phyloP scores from a whole-genome alignment of 2,797 vertebrate genomes.

The Liasis olivaceus region DNA sequence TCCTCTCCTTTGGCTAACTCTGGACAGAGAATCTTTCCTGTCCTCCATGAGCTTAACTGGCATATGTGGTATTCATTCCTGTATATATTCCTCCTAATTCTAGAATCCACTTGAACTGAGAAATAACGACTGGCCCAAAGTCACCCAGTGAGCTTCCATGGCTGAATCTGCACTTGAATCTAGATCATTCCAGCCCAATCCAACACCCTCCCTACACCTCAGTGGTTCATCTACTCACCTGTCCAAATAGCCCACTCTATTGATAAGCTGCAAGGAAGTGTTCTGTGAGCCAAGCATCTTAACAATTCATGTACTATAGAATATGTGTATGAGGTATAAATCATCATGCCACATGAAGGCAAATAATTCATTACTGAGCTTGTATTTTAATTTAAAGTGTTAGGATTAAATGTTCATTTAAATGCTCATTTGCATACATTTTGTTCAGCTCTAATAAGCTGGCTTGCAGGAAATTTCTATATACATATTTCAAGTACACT shows the following conservation, averaged over 20 bases:
- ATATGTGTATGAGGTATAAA: neutral
- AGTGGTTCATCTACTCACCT: neutral
- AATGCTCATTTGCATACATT: conserved; percentile 4
- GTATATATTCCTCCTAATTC: neutral
- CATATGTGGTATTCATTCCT: neutral
- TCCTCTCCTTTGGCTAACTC: neutral
- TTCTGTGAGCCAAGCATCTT: neutral
- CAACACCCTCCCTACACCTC: neutral
- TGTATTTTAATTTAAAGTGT: conserved; percentile 1
- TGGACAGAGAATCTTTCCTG: neutral
- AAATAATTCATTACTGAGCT: neutral
- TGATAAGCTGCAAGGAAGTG: neutral
- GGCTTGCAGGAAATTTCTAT: neutral
- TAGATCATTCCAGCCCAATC: neutral
- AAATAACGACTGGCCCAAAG: neutral
- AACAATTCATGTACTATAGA: neutral
- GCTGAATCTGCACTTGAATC: neutral
- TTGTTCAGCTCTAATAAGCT: neutral
- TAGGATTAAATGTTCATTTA: conserved; percentile 21
- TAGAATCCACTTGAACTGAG: neutral
- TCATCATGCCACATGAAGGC: neutral
- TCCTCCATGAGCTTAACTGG: neutral
- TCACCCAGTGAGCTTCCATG: neutral
- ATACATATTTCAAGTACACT: neutral
- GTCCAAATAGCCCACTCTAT: neutral